phyloP scores from a whole-genome alignment of 35 echinoderm and acorn worm species.

The Ophioderma brevispina region DNA sequence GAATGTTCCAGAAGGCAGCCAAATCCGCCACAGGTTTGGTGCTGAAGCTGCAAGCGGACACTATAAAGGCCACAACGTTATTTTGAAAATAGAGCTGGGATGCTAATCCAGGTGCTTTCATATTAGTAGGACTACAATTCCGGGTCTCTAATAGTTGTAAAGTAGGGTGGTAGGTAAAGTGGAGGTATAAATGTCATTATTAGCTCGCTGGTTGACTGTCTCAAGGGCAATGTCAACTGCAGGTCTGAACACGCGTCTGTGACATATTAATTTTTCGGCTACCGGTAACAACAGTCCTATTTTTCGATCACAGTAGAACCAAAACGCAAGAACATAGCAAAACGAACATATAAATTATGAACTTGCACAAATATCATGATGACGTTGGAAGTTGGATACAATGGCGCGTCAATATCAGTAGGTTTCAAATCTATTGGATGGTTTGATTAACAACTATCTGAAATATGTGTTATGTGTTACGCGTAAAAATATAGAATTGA shows the following conservation, averaged over 20 bases:
- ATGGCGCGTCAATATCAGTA: too few species aligned
- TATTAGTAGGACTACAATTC: constrained; percentile 26
- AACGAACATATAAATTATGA: too few species aligned
- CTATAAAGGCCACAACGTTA: constrained; percentile 48
- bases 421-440: too few species aligned
- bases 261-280: not conserved
- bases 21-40: constrained; percentile 60
- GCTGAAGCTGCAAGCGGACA: constrained; percentile 54
- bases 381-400: too few species aligned
- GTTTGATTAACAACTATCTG: too few species aligned
- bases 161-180: not conserved
- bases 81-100: constrained; percentile 45
- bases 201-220: constrained; percentile 1
- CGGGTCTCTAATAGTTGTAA: constrained; percentile 32
- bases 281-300: not conserved
- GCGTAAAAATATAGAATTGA: too few species aligned
- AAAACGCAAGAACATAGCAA: too few species aligned
- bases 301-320: too few species aligned
- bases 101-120: constrained; percentile 49
- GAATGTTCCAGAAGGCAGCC: constrained; percentile 80
- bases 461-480: too few species aligned
- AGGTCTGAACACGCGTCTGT: constrained; percentile 39
- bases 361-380: too few species aligned
- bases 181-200: not conserved
- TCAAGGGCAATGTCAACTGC: constrained; percentile 79